Conservation (phyloP, 1,140 invertebrate species). For the Tyrophagus putrescentiae region DNA sequence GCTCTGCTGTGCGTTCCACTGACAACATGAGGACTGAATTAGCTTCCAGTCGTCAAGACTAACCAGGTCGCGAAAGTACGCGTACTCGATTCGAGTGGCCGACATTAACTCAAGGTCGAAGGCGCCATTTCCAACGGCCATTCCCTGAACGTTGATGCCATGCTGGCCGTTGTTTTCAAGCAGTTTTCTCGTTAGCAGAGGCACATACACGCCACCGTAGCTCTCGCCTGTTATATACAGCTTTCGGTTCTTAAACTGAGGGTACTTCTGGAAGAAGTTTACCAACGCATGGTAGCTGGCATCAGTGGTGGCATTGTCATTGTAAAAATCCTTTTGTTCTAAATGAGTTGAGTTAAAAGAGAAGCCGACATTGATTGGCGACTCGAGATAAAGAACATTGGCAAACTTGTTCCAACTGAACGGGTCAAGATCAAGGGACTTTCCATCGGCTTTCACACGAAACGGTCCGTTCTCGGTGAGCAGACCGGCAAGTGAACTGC, state of each 20-base stretch:
- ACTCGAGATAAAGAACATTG: constrained; percentile 51
- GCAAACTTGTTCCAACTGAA: constrained; percentile 47
- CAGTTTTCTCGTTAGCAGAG: too few relatives aligned
- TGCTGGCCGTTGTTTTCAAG: too few relatives aligned
- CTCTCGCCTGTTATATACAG: constrained; percentile 38
- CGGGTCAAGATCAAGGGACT: constrained; percentile 34
- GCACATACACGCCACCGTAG: constrained; percentile 38
- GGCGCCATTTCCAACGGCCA: constrained; percentile 41
- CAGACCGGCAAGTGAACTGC: constrained; percentile 38
- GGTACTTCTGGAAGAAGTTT: constrained; percentile 39
- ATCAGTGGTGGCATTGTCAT: constrained; percentile 35
- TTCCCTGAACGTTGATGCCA: constrained; percentile 33
- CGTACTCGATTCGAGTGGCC: constrained; percentile 39
- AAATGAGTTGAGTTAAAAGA: constrained; percentile 38
- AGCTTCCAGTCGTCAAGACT: constrained; percentile 25
- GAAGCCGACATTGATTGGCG: constrained; percentile 43
- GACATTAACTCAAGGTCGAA: constrained; percentile 33
- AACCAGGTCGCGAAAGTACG: constrained; percentile 39
- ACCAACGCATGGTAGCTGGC: constrained; percentile 38
- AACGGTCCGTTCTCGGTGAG: constrained; percentile 42
- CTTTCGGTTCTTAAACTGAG: constrained; percentile 34
- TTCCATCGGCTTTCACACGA: constrained; percentile 32
- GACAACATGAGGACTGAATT: constrained; percentile 7
- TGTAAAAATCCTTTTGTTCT: constrained; percentile 36
- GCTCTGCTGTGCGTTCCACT: neutral